Evolutionary conservation across 64 coral and sea anemone species (phyloP), one percentile per base, ranked within the genome.

Genomic region (Montipora foliosa): DNA sequence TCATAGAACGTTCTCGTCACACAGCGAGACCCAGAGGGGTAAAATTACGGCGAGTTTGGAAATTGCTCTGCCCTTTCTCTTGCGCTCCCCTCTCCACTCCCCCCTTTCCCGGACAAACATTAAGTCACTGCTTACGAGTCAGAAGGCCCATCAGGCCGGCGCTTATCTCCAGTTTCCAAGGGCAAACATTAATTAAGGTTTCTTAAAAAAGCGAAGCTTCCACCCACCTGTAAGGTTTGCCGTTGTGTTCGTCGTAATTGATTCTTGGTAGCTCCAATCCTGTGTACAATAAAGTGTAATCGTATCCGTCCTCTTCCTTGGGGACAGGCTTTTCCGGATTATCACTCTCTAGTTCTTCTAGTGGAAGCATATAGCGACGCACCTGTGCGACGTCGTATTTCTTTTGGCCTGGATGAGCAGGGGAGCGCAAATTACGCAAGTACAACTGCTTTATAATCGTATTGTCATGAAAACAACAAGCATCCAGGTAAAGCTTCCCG

Each of bases 261-360:
- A 98, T 87, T n/a, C 71, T 91, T 17, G 96, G 96, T 10, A 98
- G 76, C 55, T 98, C 96, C 4, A 98, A 20, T 44, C 81, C 74
- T 2, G 5, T 0, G 79, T 86, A 87, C 71, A 98, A 66, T 24
- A 93, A 10, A 48, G 92, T 88, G 14, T 87, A 83, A 72, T 86
- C 82, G 46, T 50, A 16, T 7, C 82, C 82, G 49, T 95, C 75
- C 8, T 6, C 5, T 52, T 47, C 67, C 48, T 81, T 68, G 4
- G 57, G 47, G 2, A 93, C 46, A 48, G 78, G 74, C 24, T 90
- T 89, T 2, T 87, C 55, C 44, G 68, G 67, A 0, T 46, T 1
- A n/a, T 24, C 59, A 22, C 81, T 73, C 8, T 83, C 79, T 14
- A 91, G 88, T 48, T 83, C 87, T 46, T 78, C 46, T 0, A 98